Evolutionary conservation across 1,140 invertebrate genomes (phyloP), one percentile per base, ranked within the genome.

Genomic region (Littorina saxatilis): DNA sequence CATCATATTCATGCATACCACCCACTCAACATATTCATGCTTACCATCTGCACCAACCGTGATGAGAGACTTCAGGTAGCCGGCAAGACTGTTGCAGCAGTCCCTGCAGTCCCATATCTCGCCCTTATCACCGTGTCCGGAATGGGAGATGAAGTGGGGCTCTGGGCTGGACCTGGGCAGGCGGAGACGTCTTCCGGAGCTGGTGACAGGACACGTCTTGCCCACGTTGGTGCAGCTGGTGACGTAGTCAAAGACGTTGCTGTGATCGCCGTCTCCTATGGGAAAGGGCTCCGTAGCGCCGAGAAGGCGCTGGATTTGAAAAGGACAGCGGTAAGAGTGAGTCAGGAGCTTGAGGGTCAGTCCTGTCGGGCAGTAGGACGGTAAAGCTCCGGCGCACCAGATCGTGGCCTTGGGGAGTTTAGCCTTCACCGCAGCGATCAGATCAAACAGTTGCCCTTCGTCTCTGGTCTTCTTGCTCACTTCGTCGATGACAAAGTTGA

Each of bases 241-340:
- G 0, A 72, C 68, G 39, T 72, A 72, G 35, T 40, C 9, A 23
- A 72, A 43, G 13, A 40, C 39, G 40, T 13, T 7, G 9, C 17
- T 15, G 15, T 32, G 66, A 20, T 72, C 68, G 20, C 37, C 23
- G 9, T 40, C 35, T 17, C 73, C n/a, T n/a, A n/a, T n/a, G n/a
- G n/a, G 52, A 29, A 75, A 75, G n/a, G 40, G 73, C 27, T 75
- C 73, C 73, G 52, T 35, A 23, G 73, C 73, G 23, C 52, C 13
- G 3, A 75, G 47, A 23, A 75, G 43, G 23, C 73, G 73, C 40
- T 75, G 73, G 32, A 40, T 75, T 47, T 75, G 50, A n/a, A 47
- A 47, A 11, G 73, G 37, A 47, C 73, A 75, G 7, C 73, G 40
- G 35, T 77, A 58, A 4, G 74, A 37, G 2, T 32, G 47, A 15